Evolutionary conservation across 2,797 vertebrate species (phyloP).

Genomic region (Pantherophis alleghaniensis): DNA sequence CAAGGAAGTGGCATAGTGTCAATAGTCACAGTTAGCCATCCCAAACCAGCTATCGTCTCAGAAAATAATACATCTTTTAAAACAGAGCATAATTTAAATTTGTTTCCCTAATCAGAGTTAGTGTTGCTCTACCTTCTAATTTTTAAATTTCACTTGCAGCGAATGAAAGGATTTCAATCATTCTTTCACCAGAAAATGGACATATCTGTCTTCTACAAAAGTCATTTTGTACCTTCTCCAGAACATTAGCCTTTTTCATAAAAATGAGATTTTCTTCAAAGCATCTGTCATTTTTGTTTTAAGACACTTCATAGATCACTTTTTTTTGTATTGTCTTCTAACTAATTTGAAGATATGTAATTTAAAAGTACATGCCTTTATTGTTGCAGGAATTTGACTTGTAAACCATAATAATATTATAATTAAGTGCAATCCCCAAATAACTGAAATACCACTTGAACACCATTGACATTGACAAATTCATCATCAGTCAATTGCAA

Average conservation of each 20-base stretch:
- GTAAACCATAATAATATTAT: neutral
- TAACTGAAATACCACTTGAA: neutral
- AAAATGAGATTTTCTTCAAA: neutral
- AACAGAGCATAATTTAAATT: neutral
- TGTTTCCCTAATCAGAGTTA: neutral
- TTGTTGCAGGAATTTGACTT: neutral
- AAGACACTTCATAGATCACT: neutral
- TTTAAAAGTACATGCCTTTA: neutral
- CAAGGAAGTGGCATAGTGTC: neutral
- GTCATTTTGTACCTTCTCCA: neutral
- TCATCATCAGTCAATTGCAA: too few species aligned
- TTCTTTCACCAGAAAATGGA: neutral
- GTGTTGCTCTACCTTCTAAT: neutral
- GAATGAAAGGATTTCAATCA: neutral
- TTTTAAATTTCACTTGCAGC: neutral
- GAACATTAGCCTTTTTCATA: neutral
- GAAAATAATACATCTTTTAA: neutral
- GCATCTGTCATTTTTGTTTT: neutral
- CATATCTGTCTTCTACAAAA: neutral
- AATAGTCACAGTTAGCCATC: neutral
- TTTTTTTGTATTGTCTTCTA: neutral
- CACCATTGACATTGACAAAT: neutral
- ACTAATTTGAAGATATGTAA: neutral
- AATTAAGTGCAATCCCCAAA: neutral
- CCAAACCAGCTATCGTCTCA: neutral